Percentiles rank a stretch among this genome's conserved stretches.
Evolutionary conservation across 2,113 vertebrate genomes (phyloP).

Genomic region (Girardinichthys multiradiatus): DNA sequence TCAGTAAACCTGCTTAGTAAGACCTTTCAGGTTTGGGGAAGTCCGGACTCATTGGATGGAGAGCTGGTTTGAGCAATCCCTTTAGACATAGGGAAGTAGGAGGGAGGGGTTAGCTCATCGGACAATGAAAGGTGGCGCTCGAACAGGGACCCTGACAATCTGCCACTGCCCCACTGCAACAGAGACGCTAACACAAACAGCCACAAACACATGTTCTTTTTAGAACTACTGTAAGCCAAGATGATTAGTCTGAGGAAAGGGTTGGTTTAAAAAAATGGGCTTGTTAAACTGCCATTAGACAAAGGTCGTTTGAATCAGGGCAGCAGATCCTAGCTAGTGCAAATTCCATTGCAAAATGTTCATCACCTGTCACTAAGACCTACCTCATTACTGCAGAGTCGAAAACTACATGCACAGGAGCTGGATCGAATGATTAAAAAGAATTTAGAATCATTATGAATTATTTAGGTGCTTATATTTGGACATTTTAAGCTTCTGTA

Average conservation of each 20-base stretch:
- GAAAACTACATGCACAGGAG: not conserved
- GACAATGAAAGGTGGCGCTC: too few relatives aligned
- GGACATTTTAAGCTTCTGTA: not conserved
- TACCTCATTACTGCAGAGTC: not conserved
- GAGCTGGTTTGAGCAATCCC: too few relatives aligned
- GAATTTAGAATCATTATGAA: not conserved
- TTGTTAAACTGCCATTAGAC: constrained; percentile 1
- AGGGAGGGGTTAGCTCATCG: too few relatives aligned
- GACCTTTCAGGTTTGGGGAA: too few relatives aligned
- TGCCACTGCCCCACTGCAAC: constrained; percentile 43
- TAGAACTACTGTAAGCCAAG: constrained; percentile 15
- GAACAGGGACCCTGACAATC: too few relatives aligned
- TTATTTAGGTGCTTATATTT: not conserved
- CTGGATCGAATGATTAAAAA: not conserved
- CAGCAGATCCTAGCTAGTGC: not conserved
- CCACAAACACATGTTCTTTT: constrained; percentile 24
- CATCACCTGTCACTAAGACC: not conserved
- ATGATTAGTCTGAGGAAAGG: constrained; percentile 28
- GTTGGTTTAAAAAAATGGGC: constrained; percentile 36
- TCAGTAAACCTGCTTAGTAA: too few relatives aligned
- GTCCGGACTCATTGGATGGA: too few relatives aligned
- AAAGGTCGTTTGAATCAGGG: constrained; percentile 22
- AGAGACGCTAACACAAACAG: constrained; percentile 16
- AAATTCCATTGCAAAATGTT: not conserved
- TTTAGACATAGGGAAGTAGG: too few relatives aligned